phyloP scores from a whole-genome alignment of 2,888 invertebrate genomes.

The Parnassius apollo region DNA sequence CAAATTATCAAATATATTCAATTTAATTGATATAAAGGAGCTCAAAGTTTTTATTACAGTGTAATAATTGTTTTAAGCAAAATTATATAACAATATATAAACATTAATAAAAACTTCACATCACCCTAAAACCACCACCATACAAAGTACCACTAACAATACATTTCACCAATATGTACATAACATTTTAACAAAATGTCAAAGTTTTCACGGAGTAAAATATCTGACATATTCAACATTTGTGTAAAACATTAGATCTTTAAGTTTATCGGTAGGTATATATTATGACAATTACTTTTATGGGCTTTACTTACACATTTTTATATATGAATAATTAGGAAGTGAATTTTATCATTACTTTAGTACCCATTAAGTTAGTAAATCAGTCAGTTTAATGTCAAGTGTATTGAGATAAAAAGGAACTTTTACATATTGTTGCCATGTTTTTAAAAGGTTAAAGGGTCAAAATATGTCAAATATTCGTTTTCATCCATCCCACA shows the following conservation, averaged over 20 bases:
- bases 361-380: no score
- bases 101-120: slow-evolving; percentile 12
- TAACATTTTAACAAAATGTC: slow-evolving; percentile 5
- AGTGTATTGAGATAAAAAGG: slow-evolving; percentile 2
- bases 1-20: slow-evolving; percentile 6
- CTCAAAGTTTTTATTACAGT: neutral
- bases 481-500: slow-evolving; percentile 35
- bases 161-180: slow-evolving; percentile 23
- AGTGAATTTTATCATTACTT: no score
- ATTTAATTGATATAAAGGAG: slow-evolving; percentile 3
- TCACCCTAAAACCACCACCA: slow-evolving; percentile 19
- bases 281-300: no score
- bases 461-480: slow-evolving; percentile 25
- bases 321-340: no score
- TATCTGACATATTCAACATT: slow-evolving; percentile 24
- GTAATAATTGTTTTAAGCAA: neutral
- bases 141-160: slow-evolving; percentile 13
- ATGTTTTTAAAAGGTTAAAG: slow-evolving; percentile 26
- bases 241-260: neutral
- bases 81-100: neutral
- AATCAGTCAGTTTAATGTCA: no score
- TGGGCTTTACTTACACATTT: no score
- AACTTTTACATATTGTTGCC: slow-evolving; percentile 10
- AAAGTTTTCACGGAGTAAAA: slow-evolving; percentile 23
- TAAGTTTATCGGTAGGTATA: neutral